These are phyloP conservation scores for Procapra przewalskii DNA, from an alignment of 2,113 vertebrate genomes.

Conservation along the genomic window DNA sequence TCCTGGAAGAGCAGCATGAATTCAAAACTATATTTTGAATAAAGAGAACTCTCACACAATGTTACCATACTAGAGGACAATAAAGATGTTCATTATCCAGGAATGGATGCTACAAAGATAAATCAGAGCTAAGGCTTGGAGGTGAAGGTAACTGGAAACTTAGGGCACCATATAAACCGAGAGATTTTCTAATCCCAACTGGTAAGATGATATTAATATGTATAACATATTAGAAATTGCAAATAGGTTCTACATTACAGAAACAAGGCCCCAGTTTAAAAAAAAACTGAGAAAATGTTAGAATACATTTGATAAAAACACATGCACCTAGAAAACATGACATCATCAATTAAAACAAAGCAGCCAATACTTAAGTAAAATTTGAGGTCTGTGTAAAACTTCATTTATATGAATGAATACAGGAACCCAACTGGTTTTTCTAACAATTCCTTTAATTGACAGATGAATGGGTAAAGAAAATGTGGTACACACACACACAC, in stretches of 20 bases:
- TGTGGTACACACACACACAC: neutral
- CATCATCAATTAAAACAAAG: neutral
- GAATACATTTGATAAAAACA: neutral
- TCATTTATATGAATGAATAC: neutral
- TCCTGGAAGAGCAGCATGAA: neutral
- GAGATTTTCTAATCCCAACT: neutral
- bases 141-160: neutral
- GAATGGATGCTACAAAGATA: neutral
- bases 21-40: neutral
- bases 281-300: slow-evolving; percentile 2
- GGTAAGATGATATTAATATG: neutral
- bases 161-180: neutral
- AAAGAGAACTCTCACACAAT: neutral
- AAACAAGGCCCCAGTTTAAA: neutral
- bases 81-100: neutral
- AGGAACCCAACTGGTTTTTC: neutral
- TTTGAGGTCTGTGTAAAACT: neutral
- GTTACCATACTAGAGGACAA: neutral
- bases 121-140: neutral
- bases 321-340: neutral
- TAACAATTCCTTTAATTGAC: neutral
- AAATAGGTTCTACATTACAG: neutral
- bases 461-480: neutral
- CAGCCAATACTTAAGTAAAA: neutral
- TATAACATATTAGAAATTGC: neutral